Conservation (phyloP, 2,113 vertebrate genomes). For the Petroica traversi region DNA sequence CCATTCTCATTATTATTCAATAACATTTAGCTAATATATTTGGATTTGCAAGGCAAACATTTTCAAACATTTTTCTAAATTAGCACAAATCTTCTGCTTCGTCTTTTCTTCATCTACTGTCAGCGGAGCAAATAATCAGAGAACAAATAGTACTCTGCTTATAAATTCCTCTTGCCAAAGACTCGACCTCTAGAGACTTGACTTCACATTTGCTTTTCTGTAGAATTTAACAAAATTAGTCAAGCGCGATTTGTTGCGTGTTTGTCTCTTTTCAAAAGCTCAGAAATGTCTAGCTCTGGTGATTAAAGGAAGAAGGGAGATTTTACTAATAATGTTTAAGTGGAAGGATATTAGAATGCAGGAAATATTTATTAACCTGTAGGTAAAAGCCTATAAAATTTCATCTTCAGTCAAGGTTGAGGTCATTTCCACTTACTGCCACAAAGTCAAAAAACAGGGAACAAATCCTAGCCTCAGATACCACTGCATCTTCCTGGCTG, state of each 20-base stretch:
- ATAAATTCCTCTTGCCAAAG: constrained; percentile 63
- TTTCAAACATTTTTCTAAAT: constrained; percentile 68
- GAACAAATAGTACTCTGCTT: constrained; percentile 38
- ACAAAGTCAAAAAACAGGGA: not conserved
- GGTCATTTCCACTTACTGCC: not conserved
- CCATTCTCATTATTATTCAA: constrained; percentile 58
- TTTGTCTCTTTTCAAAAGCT: constrained; percentile 51
- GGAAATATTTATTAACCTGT: not conserved
- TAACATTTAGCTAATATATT: constrained; percentile 56
- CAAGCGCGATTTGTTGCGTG: constrained; percentile 16
- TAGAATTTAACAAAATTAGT: constrained; percentile 66
- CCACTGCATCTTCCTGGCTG: not conserved
- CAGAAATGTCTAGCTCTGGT: constrained; percentile 14
- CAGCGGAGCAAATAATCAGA: constrained; percentile 55
- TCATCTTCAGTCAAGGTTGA: not conserved
- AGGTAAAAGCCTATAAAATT: not conserved
- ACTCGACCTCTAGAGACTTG: constrained; percentile 33
- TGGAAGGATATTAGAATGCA: not conserved
- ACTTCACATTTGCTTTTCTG: constrained; percentile 62
- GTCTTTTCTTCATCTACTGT: constrained; percentile 54
- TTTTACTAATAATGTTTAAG: constrained; percentile 23
- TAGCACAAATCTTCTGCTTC: constrained; percentile 60
- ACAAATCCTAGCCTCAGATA: not conserved
- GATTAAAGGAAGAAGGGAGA: constrained; percentile 31
- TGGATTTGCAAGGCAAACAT: constrained; percentile 43